Base-by-base conservation (phyloP, 2,113 vertebrate species). In the Toxotes chatareus region DNA sequence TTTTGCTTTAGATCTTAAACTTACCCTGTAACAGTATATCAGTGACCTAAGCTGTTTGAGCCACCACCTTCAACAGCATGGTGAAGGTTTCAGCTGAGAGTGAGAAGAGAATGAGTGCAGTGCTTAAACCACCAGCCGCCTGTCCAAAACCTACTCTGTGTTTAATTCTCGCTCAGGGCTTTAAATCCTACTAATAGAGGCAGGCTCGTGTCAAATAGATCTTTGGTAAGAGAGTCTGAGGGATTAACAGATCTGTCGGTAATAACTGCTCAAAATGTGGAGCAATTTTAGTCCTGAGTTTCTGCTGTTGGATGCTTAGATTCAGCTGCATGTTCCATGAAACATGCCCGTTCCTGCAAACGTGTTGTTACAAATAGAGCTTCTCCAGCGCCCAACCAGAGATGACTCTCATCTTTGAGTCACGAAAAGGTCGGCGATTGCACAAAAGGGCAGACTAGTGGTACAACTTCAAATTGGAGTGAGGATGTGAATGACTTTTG, bases 161-260 rank as follows among this genome's bases (percentile, higher is more conserved):
- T 63, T 76, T 73, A 83, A 85, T 88, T 83, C 73, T 65, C 38
- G 63, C 70, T 75, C 57, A n/a, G n/a, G 86, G 70, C 66, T 81
- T 81, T 12, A 86, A 77, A 75, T 76, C 55, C 49, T 8, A 31
- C 64, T 78, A 80, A 83, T 63, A 38, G 73, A 78, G 76, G 21
- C 61, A 55, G 80, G 46, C 83, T 72, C 68, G 51, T 60, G 77
- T 83, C 77, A 81, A 27, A 80, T 14, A 51, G 65, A 87, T 84
- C 63, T 62, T 19, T 46, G 40, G 53, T 55, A 59, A 74, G 68
- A 60, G 66, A 53, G 72, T 21, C n/a, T 55, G 57, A 60, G 60
- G 76, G 76, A 89, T 75, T 87, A 82, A 19, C 56, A 21, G 31
- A 59, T 23, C 62, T 62, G 69, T 76, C 32, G 60, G 78, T 62